These are phyloP conservation scores for Neuroterus valhalla DNA, from an alignment of 1,140 invertebrate species.

Conservation along the genomic window DNA sequence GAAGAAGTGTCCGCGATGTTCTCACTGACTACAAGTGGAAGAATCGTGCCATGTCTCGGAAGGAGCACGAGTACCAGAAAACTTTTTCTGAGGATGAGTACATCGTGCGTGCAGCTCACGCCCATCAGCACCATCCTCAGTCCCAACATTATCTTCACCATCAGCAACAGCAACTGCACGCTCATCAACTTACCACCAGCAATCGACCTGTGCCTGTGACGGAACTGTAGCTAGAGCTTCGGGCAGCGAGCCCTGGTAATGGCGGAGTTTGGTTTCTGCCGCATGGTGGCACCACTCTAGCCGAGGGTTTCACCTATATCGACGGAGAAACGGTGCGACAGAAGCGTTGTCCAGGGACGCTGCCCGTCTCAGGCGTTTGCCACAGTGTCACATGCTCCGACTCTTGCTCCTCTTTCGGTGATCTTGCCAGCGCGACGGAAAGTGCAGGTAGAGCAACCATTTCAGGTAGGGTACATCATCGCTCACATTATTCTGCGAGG, in stretches of 20 bases:
- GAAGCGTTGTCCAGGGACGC: constrained; percentile 70
- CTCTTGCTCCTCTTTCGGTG: constrained; percentile 29
- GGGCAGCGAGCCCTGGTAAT: constrained; percentile 82
- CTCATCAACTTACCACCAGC: constrained; percentile 76
- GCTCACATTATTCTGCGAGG: constrained; percentile 1
- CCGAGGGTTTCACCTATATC: constrained; percentile 85
- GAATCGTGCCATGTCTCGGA: constrained; percentile 84
- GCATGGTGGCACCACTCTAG: constrained; percentile 80
- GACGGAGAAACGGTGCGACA: constrained; percentile 78
- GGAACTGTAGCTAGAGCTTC: constrained; percentile 94
- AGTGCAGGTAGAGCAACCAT: not conserved
- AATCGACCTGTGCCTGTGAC: constrained; percentile 89
- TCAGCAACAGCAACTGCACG: constrained; percentile 75
- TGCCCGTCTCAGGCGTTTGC: constrained; percentile 64
- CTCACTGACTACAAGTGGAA: constrained; percentile 89
- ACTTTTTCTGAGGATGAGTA: constrained; percentile 90
- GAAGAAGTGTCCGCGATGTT: constrained; percentile 83
- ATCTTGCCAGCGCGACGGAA: not conserved
- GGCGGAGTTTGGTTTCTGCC: constrained; percentile 75
- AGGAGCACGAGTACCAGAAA: constrained; percentile 91
- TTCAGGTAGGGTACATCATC: constrained; percentile 15
- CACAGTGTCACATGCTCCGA: constrained; percentile 46
- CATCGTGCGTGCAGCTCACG: constrained; percentile 79
- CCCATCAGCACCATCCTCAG: constrained; percentile 60
- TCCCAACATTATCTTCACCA: constrained; percentile 60